Conservation (phyloP, 2,113 vertebrate genomes). For the Brevimyrus niger region DNA sequence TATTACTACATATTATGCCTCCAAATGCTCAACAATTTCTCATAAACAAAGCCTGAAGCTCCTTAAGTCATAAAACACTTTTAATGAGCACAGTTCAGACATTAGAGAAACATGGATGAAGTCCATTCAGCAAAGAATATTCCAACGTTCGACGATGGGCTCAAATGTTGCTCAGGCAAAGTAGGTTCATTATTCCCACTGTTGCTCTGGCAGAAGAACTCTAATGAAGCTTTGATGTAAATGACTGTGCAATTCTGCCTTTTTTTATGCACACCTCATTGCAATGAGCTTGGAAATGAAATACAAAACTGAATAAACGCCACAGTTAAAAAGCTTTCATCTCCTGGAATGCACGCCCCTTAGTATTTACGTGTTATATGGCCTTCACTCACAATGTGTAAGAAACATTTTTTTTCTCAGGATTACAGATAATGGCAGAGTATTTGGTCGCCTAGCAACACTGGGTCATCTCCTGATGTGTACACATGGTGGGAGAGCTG, state of each 20-base stretch:
- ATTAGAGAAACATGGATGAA: neutral
- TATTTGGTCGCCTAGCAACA: slow-evolving; percentile 20
- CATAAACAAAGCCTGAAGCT: neutral
- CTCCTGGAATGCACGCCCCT: slow-evolving; percentile 2
- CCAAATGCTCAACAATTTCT: neutral
- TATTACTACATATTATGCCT: neutral
- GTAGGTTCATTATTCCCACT: slow-evolving; percentile 8
- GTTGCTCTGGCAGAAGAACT: slow-evolving; percentile 9
- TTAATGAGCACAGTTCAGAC: slow-evolving; percentile 11
- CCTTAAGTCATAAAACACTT: neutral
- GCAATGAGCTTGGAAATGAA: neutral
- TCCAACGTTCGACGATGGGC: neutral
- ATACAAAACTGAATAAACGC: slow-evolving; percentile 10
- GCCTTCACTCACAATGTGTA: slow-evolving; percentile 20
- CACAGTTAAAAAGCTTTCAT: slow-evolving; percentile 11
- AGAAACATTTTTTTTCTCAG: slow-evolving; percentile 3
- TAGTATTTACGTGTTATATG: slow-evolving; percentile 12
- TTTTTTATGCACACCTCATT: neutral
- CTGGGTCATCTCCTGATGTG: neutral
- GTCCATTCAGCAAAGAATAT: neutral
- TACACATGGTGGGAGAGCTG: neutral
- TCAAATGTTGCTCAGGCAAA: slow-evolving; percentile 5
- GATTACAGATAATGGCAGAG: slow-evolving; percentile 13
- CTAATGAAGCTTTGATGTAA: slow-evolving; percentile 23
- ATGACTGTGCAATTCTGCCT: neutral